Conservation (phyloP, 35 echinoderm and acorn worm genomes). For the Strongylocentrotus purpuratus region DNA sequence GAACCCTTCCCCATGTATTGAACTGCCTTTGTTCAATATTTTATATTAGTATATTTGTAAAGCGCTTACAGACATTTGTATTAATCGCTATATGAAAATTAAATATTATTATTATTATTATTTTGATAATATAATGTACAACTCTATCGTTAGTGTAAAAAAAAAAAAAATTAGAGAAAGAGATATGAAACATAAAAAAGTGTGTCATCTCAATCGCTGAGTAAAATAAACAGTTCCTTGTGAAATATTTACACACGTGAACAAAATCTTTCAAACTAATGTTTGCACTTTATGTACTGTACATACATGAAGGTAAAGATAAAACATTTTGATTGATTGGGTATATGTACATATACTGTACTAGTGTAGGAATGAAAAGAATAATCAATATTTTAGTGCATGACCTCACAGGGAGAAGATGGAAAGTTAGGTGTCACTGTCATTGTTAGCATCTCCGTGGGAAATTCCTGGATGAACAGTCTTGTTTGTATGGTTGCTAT, state of each 20-base stretch:
- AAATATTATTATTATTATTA: no score
- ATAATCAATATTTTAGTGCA: background rate
- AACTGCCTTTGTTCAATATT: background rate
- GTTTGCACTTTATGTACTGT: background rate
- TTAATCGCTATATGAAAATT: no score
- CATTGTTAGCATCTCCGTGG: background rate
- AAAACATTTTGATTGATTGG: no score
- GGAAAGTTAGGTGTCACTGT: background rate
- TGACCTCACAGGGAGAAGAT: background rate
- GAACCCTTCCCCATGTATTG: no score
- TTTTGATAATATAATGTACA: background rate
- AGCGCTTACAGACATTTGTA: no score
- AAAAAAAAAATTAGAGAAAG: no score
- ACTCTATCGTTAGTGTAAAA: background rate
- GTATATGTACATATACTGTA: background rate
- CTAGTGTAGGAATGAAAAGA: background rate
- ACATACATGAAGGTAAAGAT: background rate
- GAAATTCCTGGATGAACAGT: slow-evolving; percentile 5
- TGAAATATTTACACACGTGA: background rate
- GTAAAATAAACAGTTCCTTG: background rate
- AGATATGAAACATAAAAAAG: background rate
- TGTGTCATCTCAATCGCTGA: background rate
- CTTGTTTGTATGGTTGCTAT: background rate
- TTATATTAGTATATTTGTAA: no score
- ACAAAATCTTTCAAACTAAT: background rate